A percentile compares a stretch with the other conserved stretches of the same genome.
Conservation (phyloP, 2,888 invertebrate species). For the Diabrotica balteata region DNA sequence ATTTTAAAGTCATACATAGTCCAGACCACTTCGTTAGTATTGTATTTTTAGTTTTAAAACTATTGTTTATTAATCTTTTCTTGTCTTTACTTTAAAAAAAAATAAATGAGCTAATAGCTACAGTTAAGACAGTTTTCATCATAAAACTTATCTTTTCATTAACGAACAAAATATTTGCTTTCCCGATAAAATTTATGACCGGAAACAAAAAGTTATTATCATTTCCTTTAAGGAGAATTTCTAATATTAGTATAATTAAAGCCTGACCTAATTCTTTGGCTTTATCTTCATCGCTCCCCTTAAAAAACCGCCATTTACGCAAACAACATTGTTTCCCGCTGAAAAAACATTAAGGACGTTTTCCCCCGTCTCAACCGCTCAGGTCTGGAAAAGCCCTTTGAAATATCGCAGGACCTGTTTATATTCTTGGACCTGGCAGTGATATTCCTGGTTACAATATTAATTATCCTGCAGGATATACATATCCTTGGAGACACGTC, state of each 20-base stretch:
- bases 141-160: not conserved
- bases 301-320: constrained; percentile 26
- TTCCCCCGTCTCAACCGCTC: constrained; percentile 15
- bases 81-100: too few species aligned
- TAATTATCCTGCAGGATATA: constrained; percentile 56
- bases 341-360: constrained; percentile 27
- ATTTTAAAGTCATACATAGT: too few species aligned
- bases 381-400: constrained; percentile 28
- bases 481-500: constrained; percentile 58
- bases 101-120: too few species aligned
- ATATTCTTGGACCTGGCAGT: constrained; percentile 45
- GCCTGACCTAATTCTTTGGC: constrained; percentile 12
- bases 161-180: not conserved
- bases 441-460: constrained; percentile 48
- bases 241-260: constrained; percentile 26
- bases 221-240: not conserved
- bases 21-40: too few species aligned
- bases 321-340: constrained; percentile 30
- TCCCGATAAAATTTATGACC: too few species aligned
- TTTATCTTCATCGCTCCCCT: constrained; percentile 2
- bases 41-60: too few species aligned
- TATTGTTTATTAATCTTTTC: too few species aligned
- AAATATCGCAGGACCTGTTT: constrained; percentile 37
- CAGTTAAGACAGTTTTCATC: not conserved
- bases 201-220: too few species aligned